Evolutionary conservation across 2,888 invertebrate species (phyloP), one percentile per base, ranked within the genome.

Genomic region (Cyaniris semiargus): DNA sequence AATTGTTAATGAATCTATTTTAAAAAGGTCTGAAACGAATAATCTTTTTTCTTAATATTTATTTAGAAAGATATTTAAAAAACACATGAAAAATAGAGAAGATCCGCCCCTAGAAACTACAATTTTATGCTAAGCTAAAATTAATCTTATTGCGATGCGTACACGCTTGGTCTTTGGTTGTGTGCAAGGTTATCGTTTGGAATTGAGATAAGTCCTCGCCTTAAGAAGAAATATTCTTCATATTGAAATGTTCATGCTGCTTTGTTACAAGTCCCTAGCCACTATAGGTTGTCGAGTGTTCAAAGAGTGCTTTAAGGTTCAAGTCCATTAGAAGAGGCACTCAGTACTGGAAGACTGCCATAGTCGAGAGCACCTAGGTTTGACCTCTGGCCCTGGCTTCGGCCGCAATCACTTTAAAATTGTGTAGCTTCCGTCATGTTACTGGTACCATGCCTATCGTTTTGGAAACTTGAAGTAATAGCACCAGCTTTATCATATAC

Each of bases 321-420:
- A 66, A 66, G 66, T 31, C 66, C 66, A 66, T 66, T 31, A 23
- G 27, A 66, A 66, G 66, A 31, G 66, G 27, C 66, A 27, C 66
- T 66, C 27, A 5, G 66, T 27, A 31, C 66, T 66, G 66, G 66
- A 66, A 66, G 66, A 27, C 66, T 31, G 66, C 31, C 66, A 66
- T 66, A 66, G 66, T 31, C 27, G 23, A 66, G 27, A 60, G 60
- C 23, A 60, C 60, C 60, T 27, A 31, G 6, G 21, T 15, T 21
- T 66, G 66, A 66, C 66, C 66, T 66, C 66, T 66, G 66, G 27
- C 66, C 66, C 66, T 66, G 27, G 15, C 27, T 66, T 66, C 7
- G 23, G 23, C 23, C 60, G 60, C 60, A 60, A 23, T 60, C 60
- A 60, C 60, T 60, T 27, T 56, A 56, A 3, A 10, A 53, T 53